Conservation (phyloP, 2,888 invertebrate genomes). For the Amphiduros pacificus region DNA sequence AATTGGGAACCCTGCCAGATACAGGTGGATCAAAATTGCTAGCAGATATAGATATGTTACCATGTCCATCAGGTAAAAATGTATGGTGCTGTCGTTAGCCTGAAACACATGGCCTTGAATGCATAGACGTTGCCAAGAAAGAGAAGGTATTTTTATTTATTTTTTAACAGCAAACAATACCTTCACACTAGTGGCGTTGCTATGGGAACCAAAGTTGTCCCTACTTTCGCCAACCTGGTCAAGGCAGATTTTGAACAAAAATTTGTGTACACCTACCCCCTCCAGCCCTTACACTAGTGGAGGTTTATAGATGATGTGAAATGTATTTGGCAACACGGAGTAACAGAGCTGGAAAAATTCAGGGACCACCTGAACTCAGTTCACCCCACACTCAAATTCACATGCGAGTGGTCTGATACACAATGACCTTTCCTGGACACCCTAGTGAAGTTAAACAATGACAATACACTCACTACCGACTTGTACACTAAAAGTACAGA, state of each 20-base stretch:
- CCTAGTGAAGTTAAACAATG: background rate
- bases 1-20: no score
- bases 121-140: no score
- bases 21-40: no score
- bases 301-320: slow-evolving; percentile 6
- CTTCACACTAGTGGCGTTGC: background rate
- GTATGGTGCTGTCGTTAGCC: no score
- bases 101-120: no score
- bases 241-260: background rate
- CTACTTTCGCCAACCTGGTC: slow-evolving; percentile 1
- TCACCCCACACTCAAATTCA: background rate
- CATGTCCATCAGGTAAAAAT: no score
- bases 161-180: slow-evolving; percentile 9
- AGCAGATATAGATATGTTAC: no score
- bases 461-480: background rate
- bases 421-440: slow-evolving; percentile 1
- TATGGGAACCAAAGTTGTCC: slow-evolving; percentile 8
- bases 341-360: background rate
- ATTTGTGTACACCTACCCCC: background rate
- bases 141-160: no score
- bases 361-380: background rate
- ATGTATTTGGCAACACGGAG: background rate
- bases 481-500: slow-evolving; percentile 1
- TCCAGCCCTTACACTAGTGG: background rate
- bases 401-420: background rate